Conservation (phyloP, 2,113 vertebrate genomes). For the Ia io region DNA sequence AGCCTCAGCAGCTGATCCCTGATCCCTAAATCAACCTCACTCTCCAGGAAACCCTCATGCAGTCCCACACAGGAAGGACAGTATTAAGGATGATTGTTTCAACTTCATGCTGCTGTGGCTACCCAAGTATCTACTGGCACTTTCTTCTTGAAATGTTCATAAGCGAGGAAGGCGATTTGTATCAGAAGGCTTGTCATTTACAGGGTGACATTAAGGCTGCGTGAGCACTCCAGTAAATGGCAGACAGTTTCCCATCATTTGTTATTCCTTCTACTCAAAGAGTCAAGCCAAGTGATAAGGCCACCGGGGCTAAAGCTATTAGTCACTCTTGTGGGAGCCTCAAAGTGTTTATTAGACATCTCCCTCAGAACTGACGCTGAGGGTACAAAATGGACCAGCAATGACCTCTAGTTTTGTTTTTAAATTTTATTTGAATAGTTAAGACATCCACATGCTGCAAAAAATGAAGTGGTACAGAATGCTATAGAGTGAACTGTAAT, state of each 20-base stretch:
- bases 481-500: not conserved
- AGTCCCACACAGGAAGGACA: not conserved
- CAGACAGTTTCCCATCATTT: not conserved
- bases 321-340: not conserved
- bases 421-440: not conserved
- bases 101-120: not conserved
- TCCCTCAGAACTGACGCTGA: not conserved
- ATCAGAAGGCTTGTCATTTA: conserved; percentile 11
- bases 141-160: conserved; percentile 24
- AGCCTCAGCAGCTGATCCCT: conserved; percentile 82
- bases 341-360: not conserved
- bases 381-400: not conserved
- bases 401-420: not conserved
- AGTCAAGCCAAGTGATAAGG: not conserved
- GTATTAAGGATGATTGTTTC: not conserved
- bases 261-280: not conserved
- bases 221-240: not conserved
- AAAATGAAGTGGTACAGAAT: not conserved
- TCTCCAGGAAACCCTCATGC: conserved; percentile 72
- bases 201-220: not conserved
- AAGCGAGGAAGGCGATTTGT: not conserved
- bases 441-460: not conserved
- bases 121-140: not conserved
- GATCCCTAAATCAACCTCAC: conserved; percentile 75
- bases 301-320: not conserved